phyloP scores from a whole-genome alignment of 2,113 vertebrate genomes.

The Strix aluco region DNA sequence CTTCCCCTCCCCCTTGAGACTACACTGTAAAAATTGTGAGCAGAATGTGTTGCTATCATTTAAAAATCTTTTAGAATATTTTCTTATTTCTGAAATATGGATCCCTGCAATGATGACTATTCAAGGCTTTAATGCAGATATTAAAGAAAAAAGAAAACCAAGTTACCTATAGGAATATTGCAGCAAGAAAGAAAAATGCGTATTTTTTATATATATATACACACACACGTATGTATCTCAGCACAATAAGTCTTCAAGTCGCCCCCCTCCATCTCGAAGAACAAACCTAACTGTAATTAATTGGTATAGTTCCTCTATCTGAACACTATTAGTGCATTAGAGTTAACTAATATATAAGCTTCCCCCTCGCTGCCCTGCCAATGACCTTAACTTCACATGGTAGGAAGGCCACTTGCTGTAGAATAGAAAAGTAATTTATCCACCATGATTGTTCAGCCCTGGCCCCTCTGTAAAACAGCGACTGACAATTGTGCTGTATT shows the following conservation, averaged over 20 bases:
- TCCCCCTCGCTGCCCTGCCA: constrained; percentile 46
- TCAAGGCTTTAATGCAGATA: neutral
- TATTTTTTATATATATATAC: neutral
- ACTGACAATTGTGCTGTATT: constrained; percentile 65
- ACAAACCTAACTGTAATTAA: constrained; percentile 19
- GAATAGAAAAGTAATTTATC: constrained; percentile 69
- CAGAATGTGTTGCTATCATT: neutral
- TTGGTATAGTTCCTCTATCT: constrained; percentile 31
- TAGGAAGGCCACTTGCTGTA: constrained; percentile 65
- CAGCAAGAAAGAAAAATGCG: neutral
- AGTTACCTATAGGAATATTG: neutral
- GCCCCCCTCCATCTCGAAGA: neutral
- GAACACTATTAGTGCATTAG: constrained; percentile 54
- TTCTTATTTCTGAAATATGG: neutral
- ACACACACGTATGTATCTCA: neutral
- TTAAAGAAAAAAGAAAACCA: neutral
- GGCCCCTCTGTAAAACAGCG: constrained; percentile 62
- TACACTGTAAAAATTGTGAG: neutral
- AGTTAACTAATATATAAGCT: constrained; percentile 61
- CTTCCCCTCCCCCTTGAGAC: neutral
- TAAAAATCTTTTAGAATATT: neutral
- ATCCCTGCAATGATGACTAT: neutral
- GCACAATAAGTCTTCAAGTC: neutral
- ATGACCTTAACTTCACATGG: constrained; percentile 64
- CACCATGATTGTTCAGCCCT: constrained; percentile 31